A percentile compares a stretch with the other conserved stretches of the same genome.
Conservation (phyloP, 2,888 invertebrate species). For the Megalurothrips usitatus region DNA sequence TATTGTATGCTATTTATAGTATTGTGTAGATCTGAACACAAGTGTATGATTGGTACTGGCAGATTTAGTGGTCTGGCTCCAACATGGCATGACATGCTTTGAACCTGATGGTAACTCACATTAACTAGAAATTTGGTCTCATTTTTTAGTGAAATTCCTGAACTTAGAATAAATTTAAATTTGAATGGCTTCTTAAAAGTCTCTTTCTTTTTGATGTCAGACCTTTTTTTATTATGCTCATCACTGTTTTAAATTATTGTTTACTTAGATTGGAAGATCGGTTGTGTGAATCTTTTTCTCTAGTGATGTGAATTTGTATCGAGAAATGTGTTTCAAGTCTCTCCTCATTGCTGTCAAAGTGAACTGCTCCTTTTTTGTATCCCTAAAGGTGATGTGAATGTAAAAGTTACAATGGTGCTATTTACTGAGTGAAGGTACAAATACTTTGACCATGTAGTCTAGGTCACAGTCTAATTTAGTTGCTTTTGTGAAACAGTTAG, state of each 20-base stretch:
- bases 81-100: background rate
- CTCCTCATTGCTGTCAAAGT: background rate
- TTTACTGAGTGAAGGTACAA: conserved; percentile 10
- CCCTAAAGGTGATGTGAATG: background rate
- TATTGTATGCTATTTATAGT: background rate
- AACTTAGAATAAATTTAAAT: background rate
- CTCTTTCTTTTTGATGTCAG: background rate
- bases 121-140: background rate
- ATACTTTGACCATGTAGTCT: background rate
- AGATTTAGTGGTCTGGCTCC: too few species aligned
- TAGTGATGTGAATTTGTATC: background rate
- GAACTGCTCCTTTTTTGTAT: background rate
- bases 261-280: background rate
- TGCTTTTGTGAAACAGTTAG: too few species aligned
- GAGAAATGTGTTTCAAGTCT: background rate
- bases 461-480: background rate
- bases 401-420: conserved; percentile 9
- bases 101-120: background rate
- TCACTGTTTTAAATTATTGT: background rate
- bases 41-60: too few species aligned
- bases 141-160: background rate
- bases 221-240: background rate
- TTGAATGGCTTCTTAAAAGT: background rate
- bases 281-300: background rate
- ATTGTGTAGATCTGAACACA: background rate